Evolutionary conservation across 23 tunicate species (phyloP).

Genomic region (Halocynthia roretzi): DNA sequence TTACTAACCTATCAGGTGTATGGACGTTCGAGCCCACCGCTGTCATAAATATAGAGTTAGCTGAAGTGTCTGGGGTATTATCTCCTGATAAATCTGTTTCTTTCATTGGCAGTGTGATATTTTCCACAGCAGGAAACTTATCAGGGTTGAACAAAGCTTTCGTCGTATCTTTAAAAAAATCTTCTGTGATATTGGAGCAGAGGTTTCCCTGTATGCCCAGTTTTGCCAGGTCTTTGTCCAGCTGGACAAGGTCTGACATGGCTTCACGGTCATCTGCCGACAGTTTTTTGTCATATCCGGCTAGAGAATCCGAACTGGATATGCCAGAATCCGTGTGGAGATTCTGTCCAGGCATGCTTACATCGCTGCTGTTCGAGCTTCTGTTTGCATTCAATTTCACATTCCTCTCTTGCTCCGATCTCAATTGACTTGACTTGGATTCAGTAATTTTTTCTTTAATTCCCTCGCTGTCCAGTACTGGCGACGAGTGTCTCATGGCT

Average conservation of each 20-base stretch:
- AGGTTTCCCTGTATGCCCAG: too few species aligned
- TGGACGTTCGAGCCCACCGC: constrained; percentile 5
- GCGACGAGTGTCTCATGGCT: constrained; percentile 16
- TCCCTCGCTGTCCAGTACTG: constrained; percentile 1
- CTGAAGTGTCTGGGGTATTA: neutral
- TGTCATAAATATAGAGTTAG: constrained; percentile 19
- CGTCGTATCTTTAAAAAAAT: too few species aligned
- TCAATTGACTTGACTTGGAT: too few species aligned
- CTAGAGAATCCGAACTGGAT: constrained; percentile 23
- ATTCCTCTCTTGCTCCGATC: too few species aligned
- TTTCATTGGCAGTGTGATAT: too few species aligned
- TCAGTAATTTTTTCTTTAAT: neutral
- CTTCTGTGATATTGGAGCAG: too few species aligned
- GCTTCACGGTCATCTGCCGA: constrained; percentile 19
- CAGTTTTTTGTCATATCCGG: constrained; percentile 8
- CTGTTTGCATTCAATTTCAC: neutral
- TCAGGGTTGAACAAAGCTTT: too few species aligned
- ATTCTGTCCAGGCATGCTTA: constrained; percentile 19
- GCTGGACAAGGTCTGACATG: constrained; percentile 7
- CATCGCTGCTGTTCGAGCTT: constrained; percentile 18
- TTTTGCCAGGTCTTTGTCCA: too few species aligned
- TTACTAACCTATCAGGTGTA: neutral
- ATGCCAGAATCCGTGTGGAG: constrained; percentile 33
- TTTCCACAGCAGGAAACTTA: too few species aligned
- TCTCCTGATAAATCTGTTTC: neutral